These are phyloP conservation scores for Agelastica alni DNA, from an alignment of 2,888 invertebrate genomes.

Conservation along the genomic window DNA sequence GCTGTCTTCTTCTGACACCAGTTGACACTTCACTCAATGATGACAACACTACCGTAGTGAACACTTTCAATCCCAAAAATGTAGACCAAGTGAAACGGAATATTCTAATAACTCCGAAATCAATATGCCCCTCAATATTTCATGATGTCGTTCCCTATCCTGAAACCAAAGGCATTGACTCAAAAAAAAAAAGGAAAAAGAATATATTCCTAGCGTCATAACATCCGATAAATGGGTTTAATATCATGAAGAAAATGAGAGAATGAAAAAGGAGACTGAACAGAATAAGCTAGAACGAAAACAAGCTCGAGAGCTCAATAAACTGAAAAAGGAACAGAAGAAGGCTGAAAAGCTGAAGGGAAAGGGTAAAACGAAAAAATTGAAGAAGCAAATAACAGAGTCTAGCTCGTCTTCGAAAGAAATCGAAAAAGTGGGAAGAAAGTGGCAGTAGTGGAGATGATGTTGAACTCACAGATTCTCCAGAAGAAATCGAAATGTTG, in stretches of 20 bases:
- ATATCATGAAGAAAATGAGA: constrained; percentile 7
- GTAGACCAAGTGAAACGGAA: constrained; percentile 11
- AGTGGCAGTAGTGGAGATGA: constrained; percentile 10
- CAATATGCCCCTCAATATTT: constrained; percentile 9
- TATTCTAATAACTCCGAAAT: not conserved
- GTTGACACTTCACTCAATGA: constrained; percentile 8
- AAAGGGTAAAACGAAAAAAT: constrained; percentile 8
- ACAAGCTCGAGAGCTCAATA: constrained; percentile 9
- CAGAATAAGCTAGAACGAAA: constrained; percentile 12
- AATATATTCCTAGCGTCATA: constrained; percentile 11
- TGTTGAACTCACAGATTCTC: constrained; percentile 4
- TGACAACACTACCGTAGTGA: constrained; percentile 5
- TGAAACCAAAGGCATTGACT: constrained; percentile 5
- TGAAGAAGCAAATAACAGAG: not conserved
- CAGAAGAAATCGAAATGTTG: constrained; percentile 9
- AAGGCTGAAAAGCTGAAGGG: constrained; percentile 1
- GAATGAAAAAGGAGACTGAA: constrained; percentile 10
- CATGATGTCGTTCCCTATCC: constrained; percentile 9
- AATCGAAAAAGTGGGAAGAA: constrained; percentile 7
- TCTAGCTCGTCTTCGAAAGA: constrained; percentile 9
- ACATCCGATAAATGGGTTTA: constrained; percentile 14
- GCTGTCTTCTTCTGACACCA: constrained; percentile 7
- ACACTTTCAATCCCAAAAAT: constrained; percentile 3
- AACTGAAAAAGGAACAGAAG: constrained; percentile 9
- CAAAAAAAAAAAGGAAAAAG: constrained; percentile 7